Base-by-base conservation (phyloP, 2,888 invertebrate genomes). In the Rotaria socialis region DNA sequence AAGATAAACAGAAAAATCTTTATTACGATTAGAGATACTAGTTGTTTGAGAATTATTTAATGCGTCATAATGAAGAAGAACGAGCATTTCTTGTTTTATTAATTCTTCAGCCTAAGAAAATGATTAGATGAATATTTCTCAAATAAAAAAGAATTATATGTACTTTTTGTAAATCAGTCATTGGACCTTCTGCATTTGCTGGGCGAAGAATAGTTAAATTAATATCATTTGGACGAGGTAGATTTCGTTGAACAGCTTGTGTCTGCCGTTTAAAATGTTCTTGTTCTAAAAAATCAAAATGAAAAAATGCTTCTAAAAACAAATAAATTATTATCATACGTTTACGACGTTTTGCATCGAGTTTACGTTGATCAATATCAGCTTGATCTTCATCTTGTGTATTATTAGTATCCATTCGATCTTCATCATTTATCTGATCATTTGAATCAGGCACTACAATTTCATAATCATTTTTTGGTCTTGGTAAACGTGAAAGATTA, bases 391-490 rank as follows among this genome's bases (percentile, higher is more conserved):
- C 87, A 91, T 96, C 97, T 89, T 96, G 95, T 0, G 95, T 90
- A 16, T 91, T 52, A 16, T 41, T 89, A 0, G 87, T 87, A 14
- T 86, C 88, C 41, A 89, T 89, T 8, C 88, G 89, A 87, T 0
- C 91, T 89, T 87, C 92, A 92, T 87, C 93, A 43, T 90, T 91
- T 4, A 92, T 92, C 27, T 92, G 92, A 43, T 92, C 92, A 85
- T 93, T 93, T 86, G 94, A 94, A 86, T 96, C 96, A 0, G 97
- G 97, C 24, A 97, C 95, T 75, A 98, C 97, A 89, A 98, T 97
- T 92, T 99, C 98, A 91, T 96, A 99, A 92, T 99, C 98, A 90
- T 99, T 98, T 89, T 95, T 94, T 0, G 99, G 98, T 2, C 94
- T 92, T 2, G 99, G 99, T 87, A 99, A 92, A 0, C 94, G 92